phyloP scores from a whole-genome alignment of 2,888 invertebrate species.

The Chloroclysta siterata region DNA sequence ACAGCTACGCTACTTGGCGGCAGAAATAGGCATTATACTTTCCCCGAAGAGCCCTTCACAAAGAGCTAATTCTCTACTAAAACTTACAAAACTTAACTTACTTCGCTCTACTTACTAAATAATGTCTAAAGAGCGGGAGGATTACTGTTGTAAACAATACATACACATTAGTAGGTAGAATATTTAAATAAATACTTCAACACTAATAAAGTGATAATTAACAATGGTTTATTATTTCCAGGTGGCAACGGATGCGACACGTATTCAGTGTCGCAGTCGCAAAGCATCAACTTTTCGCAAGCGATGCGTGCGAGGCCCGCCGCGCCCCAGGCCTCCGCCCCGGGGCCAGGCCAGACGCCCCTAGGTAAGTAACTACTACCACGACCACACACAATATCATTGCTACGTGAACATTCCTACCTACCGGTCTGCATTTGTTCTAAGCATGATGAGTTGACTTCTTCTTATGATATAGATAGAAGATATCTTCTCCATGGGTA shows the following conservation, averaged over 20 bases:
- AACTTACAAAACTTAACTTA: too few relatives aligned
- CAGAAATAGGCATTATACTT: too few relatives aligned
- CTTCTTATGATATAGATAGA: not conserved
- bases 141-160: too few relatives aligned
- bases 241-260: slow-evolving; percentile 82
- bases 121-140: too few relatives aligned
- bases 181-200: too few relatives aligned
- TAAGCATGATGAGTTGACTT: not conserved
- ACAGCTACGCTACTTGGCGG: too few relatives aligned
- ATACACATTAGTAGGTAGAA: too few relatives aligned
- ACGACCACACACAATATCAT: too few relatives aligned
- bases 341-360: slow-evolving; percentile 53
- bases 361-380: slow-evolving; percentile 53
- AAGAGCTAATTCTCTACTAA: too few relatives aligned
- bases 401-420: slow-evolving; percentile 1
- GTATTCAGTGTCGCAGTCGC: slow-evolving; percentile 92
- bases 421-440: not conserved
- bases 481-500: too few relatives aligned
- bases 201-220: not conserved
- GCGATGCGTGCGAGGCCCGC: slow-evolving; percentile 86
- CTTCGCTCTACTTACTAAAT: too few relatives aligned
- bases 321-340: slow-evolving; percentile 51
- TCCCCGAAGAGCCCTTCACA: too few relatives aligned
- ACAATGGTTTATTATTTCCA: slow-evolving; percentile 29
- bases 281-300: slow-evolving; percentile 94